phyloP scores from a whole-genome alignment of 2,888 invertebrate genomes.

The Dryocosmus kuriphilus region DNA sequence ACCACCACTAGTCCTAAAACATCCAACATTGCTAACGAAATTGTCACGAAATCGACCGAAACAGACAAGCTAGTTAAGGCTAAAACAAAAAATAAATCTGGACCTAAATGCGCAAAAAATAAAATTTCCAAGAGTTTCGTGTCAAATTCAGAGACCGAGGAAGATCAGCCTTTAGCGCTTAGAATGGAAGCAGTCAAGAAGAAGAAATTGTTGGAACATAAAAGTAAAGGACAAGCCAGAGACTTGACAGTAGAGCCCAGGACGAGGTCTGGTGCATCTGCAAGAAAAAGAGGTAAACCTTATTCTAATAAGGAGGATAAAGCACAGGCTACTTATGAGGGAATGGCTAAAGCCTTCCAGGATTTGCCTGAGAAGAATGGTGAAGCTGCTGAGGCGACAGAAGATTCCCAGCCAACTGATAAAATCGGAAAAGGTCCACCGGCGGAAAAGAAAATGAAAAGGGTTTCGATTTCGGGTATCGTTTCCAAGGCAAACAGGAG shows the following conservation, averaged over 20 bases:
- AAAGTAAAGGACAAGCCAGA: constrained; percentile 47
- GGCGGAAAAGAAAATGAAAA: constrained; percentile 65
- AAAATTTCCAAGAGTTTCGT: constrained; percentile 51
- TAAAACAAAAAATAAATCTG: constrained; percentile 41
- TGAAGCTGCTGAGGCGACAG: constrained; percentile 49
- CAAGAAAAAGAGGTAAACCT: constrained; percentile 33
- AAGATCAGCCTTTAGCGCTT: constrained; percentile 61
- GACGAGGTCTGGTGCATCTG: constrained; percentile 17
- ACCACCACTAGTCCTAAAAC: background rate
- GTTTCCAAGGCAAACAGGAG: constrained; percentile 65
- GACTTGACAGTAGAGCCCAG: constrained; percentile 59
- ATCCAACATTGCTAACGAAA: background rate
- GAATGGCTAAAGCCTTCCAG: constrained; percentile 47
- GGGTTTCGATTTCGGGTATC: constrained; percentile 69
- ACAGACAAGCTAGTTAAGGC: constrained; percentile 30
- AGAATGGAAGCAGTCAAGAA: constrained; percentile 46
- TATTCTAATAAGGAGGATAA: constrained; percentile 50
- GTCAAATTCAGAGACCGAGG: constrained; percentile 68
- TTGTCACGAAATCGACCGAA: background rate
- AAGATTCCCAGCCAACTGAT: constrained; percentile 19
- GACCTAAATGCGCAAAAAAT: constrained; percentile 52
- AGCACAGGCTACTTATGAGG: constrained; percentile 64
- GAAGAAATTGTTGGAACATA: constrained; percentile 40
- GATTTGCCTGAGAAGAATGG: constrained; percentile 52
- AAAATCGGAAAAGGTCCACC: constrained; percentile 45